phyloP scores from a whole-genome alignment of 2,888 invertebrate species.

The Cerceris rybyensis region DNA sequence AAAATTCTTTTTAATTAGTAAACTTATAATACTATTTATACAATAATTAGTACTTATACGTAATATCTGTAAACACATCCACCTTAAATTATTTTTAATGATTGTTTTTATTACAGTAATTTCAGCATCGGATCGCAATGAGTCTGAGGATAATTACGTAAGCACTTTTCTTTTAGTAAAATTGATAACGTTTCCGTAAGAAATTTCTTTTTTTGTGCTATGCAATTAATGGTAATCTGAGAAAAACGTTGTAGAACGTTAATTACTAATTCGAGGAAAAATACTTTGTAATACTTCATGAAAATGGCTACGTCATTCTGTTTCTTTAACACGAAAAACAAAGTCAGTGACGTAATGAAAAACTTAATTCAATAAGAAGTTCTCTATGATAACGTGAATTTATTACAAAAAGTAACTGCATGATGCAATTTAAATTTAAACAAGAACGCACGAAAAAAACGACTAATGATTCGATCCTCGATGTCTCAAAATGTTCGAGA shows the following conservation, averaged over 20 bases:
- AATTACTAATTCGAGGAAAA: conserved; percentile 2
- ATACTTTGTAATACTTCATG: not conserved
- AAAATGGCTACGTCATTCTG: not conserved
- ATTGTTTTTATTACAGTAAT: not conserved
- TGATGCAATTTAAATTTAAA: not conserved
- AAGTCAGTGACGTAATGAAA: not conserved
- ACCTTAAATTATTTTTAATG: not conserved
- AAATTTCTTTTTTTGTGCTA: not conserved
- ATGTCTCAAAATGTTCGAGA: not conserved
- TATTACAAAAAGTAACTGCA: not conserved
- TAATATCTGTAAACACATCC: no score
- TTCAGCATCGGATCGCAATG: not conserved
- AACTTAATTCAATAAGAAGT: not conserved
- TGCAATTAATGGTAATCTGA: not conserved
- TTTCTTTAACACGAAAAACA: not conserved
- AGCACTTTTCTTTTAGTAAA: not conserved
- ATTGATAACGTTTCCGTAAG: not conserved
- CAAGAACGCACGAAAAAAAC: not conserved
- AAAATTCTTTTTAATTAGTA: no score
- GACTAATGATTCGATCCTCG: not conserved
- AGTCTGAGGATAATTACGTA: not conserved
- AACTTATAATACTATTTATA: no score
- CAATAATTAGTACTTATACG: no score
- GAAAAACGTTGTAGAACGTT: conserved; percentile 8
- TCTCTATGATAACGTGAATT: not conserved